Evolutionary conservation across 2,888 invertebrate genomes (phyloP), one percentile per base, ranked within the genome.

Genomic region (Agrotis puta): DNA sequence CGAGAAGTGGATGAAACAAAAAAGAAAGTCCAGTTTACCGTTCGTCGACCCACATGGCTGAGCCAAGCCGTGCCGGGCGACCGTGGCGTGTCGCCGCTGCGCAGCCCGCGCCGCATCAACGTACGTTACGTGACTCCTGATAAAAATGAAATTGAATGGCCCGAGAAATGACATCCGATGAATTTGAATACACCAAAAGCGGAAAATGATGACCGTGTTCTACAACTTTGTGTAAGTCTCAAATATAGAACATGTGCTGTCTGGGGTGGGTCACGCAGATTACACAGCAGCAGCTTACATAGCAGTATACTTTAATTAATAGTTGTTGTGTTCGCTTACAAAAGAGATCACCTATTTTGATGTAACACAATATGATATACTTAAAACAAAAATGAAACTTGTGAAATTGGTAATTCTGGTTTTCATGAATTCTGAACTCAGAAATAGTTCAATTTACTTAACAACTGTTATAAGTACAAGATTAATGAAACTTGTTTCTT

Each of bases 11-110:
- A 88, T 88, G 89, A 88, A 92, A 91, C 88, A 92, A 94, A 94
- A 94, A 95, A 95, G 94, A 94, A 95, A 94, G 94, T 94, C 89
- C 82, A 82, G 84, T 86, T 76, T 93, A 93, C 95, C 95, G 95
- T 95, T 94, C 91, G 88, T 85, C 93, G 95, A 94, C 95, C 95
- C 92, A 94, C 91, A 94, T 93, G 92, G 87, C 64, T 61, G 59
- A 39, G 72, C 57, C 64, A 69, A 58, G 74, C 68, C 53, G 79
- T 76, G 70, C 68, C 68, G 77, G 62, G 70, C 70, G 81, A 77
- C 78, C 77, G 74, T 71, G 79, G 72, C 78, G 77, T 80, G 76
- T 70, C 70, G 86, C 77, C 62, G 67, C 84, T 62, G 65, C 64
- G 43, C 27, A 50, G 77, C 77, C 53, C 56, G 71, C 47, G 47